Evolutionary conservation across 2,888 invertebrate genomes (phyloP), one percentile per base, ranked within the genome.

Genomic region (Panzeria rudis): DNA sequence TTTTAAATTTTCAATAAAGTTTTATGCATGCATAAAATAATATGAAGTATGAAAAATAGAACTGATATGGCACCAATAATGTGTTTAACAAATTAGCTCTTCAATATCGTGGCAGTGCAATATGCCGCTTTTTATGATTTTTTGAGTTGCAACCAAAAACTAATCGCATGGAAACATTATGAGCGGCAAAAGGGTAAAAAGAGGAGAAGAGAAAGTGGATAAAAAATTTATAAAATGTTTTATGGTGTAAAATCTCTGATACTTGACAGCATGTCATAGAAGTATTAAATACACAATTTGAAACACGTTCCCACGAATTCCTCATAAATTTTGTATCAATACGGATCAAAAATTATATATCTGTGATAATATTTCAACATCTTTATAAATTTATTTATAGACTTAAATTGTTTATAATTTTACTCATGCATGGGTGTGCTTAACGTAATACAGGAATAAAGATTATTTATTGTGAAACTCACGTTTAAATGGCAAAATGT

Each of bases 401-500:
- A 35, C 13, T 52, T 20, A 4, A 52, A 52, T 50, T 50, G 20
- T 50, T 17, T 5, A 3, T 41, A 4, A 4, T 44, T 17, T 17
- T 44, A 44, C 5, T 13, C 50, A 3, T 23, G 29, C 5, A 5
- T 50, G 50, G n/a, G 50, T 32, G 23, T 35, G 3, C 5, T 8
- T 50, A 13, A 44, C n/a, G 59, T 47, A 44, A 29, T 9, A 25
- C 11, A 44, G 13, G 17, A 20, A 35, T n/a, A 15, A 41, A 44
- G 6, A 66, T n/a, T 54, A 54, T 52, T 38, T 29, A 41, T 54
- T 41, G 20, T 9, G 35, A 62, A 73, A 73, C 13, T 35, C 23
- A 25, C 50, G 38, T 17, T 32, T 50, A 50, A 35, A 75, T 35
- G 38, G 15, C 6, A 59, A 73, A 50, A 61, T 50, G 38, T 25